Conservation (phyloP, 2,797 vertebrate species). For the Mus caroli region DNA sequence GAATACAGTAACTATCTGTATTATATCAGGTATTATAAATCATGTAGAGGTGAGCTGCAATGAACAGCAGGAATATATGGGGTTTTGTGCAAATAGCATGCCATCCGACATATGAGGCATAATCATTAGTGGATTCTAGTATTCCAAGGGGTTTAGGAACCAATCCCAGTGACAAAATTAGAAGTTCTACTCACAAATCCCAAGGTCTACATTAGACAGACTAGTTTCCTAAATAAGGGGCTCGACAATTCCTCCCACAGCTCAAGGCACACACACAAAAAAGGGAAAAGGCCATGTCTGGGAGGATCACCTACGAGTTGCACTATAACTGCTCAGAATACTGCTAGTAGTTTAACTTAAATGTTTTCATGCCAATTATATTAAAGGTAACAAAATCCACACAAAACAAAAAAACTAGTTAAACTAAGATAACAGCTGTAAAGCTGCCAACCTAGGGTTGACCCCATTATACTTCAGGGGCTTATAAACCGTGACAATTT, state of each 20-base stretch:
- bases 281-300: background rate
- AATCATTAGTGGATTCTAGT: background rate
- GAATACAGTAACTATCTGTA: background rate
- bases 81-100: background rate
- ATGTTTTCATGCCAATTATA: slow-evolving; percentile 30
- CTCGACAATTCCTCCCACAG: background rate
- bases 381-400: slow-evolving; percentile 19
- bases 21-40: background rate
- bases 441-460: slow-evolving; percentile 1
- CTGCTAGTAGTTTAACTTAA: background rate
- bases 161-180: background rate
- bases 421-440: slow-evolving; percentile 27
- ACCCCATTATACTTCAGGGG: background rate
- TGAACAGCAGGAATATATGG: background rate
- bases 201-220: background rate
- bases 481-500: background rate
- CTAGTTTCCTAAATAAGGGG: background rate
- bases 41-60: background rate
- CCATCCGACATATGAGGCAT: background rate
- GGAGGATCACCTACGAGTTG: background rate
- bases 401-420: slow-evolving; percentile 18
- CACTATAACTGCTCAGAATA: background rate
- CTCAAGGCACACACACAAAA: no score
- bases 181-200: background rate
- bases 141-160: background rate